These are phyloP conservation scores for Andrena minutula DNA, from an alignment of 2,888 invertebrate species.

Conservation along the genomic window DNA sequence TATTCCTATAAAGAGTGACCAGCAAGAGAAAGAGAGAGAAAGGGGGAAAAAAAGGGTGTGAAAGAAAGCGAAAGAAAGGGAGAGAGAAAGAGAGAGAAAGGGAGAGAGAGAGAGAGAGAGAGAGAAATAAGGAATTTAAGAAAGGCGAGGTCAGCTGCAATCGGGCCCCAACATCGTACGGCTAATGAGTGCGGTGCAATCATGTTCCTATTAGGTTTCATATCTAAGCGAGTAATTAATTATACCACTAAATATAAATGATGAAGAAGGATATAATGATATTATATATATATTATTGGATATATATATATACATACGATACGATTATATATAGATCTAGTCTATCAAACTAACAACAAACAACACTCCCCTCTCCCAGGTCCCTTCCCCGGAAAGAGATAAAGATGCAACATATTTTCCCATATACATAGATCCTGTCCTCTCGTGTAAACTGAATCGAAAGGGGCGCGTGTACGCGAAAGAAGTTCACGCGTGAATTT, in stretches of 20 bases:
- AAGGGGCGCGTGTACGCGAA: slow-evolving; percentile 8
- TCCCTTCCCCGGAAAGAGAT: slow-evolving; percentile 46
- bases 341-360: slow-evolving; percentile 80
- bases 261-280: slow-evolving; percentile 84
- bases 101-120: slow-evolving; percentile 36
- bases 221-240: slow-evolving; percentile 85
- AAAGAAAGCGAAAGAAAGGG: slow-evolving; percentile 45
- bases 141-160: slow-evolving; percentile 55
- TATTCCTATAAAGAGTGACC: slow-evolving; percentile 56
- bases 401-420: slow-evolving; percentile 40
- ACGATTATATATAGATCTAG: slow-evolving; percentile 80
- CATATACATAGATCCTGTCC: slow-evolving; percentile 43
- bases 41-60: slow-evolving; percentile 30
- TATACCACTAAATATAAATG: slow-evolving; percentile 85
- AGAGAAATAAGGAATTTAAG: slow-evolving; percentile 53
- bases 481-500: slow-evolving; percentile 30
- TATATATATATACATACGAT: slow-evolving; percentile 77
- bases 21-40: too few relatives aligned
- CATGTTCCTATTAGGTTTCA: slow-evolving; percentile 86
- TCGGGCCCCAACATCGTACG: slow-evolving; percentile 75
- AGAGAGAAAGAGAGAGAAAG: slow-evolving; percentile 31
- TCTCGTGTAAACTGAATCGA: slow-evolving; percentile 41
- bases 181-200: slow-evolving; percentile 83
- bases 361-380: slow-evolving; percentile 74
- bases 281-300: slow-evolving; percentile 84